Base-by-base conservation (phyloP, 2,888 invertebrate genomes). In the Drosophila nr. fundita region DNA sequence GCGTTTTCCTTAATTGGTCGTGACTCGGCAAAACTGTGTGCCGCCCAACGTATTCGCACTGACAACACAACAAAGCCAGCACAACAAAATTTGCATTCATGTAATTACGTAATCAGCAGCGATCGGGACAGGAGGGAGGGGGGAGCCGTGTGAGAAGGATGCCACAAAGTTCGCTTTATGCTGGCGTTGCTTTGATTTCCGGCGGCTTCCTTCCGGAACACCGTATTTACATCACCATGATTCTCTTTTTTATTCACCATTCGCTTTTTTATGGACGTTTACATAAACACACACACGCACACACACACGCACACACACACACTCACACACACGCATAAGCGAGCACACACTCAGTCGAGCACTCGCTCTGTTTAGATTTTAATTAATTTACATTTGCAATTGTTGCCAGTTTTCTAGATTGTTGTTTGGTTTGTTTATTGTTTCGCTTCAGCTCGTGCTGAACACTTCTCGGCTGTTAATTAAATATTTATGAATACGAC, bases 41-140 rank as follows among this genome's bases (percentile, higher is more conserved):
- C 24, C 49, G 6, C 32, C 59, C 36, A 50, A 45, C 52, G 36
- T 42, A 59, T 53, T 29, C 29, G 24, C 45, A 11, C 40, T 61
- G 55, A 45, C 59, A 50, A 36, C 45, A 45, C 57, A 75, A 75
- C 76, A 75, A 67, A 61, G 79, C 45, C 32, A 63, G 57, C 67
- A 70, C 29, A 38, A 29, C 73, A 66, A 59, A 78, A 85, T 77
- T 63, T 80, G 72, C 79, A 80, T 83, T 86, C 58, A 61, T 76
- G 59, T 88, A 77, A 85, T 88, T 86, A 81, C 79, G 83, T 73
- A 85, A 86, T 83, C 77, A 83, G 64, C 77, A 58, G 36, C 49
- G 40, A 55, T n/a, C 11, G 45, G 29, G 27, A 38, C 32, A 8
- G 52, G 34, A 2, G 21, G 7, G 13, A 1, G 24, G 10, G 24